These are phyloP conservation scores for Tachyglossus aculeatus DNA, from an alignment of 2,797 vertebrate genomes.

Conservation along the genomic window DNA sequence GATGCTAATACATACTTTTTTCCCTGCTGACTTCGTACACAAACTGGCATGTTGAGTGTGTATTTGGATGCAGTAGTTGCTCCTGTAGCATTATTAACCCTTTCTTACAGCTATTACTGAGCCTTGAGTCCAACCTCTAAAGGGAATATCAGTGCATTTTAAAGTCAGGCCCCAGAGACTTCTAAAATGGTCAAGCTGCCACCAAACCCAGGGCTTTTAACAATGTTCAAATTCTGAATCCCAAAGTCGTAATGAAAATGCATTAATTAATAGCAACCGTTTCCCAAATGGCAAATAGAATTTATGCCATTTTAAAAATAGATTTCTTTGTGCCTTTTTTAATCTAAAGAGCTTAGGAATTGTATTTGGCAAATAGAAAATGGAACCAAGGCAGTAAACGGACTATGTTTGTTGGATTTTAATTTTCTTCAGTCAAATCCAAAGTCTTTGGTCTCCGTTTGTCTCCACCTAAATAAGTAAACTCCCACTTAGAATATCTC, in stretches of 20 bases:
- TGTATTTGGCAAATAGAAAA: too few species aligned
- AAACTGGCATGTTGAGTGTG: constrained; percentile 61
- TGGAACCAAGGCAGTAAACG: not conserved
- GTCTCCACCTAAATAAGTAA: constrained; percentile 35
- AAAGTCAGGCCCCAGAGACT: constrained; percentile 34
- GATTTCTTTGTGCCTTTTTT: not conserved
- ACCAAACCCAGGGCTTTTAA: not conserved
- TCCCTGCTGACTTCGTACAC: constrained; percentile 62
- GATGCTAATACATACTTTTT: constrained; percentile 68
- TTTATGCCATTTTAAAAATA: not conserved
- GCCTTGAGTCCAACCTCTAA: constrained; percentile 24
- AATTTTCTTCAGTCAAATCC: constrained; percentile 2
- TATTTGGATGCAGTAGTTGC: constrained; percentile 64
- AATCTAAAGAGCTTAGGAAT: not conserved
- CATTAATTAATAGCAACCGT: too few species aligned
- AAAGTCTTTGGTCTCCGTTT: constrained; percentile 29
- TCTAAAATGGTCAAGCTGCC: not conserved
- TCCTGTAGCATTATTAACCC: constrained; percentile 53
- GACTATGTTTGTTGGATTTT: not conserved
- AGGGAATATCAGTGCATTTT: constrained; percentile 36
- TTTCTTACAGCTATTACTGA: constrained; percentile 50
- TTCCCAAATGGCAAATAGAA: not conserved
- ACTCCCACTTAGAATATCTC: constrained; percentile 57
- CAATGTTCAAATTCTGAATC: constrained; percentile 24
- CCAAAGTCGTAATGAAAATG: constrained; percentile 10